These are phyloP conservation scores for Bibio marci DNA, from an alignment of 2,888 invertebrate genomes.

Conservation along the genomic window DNA sequence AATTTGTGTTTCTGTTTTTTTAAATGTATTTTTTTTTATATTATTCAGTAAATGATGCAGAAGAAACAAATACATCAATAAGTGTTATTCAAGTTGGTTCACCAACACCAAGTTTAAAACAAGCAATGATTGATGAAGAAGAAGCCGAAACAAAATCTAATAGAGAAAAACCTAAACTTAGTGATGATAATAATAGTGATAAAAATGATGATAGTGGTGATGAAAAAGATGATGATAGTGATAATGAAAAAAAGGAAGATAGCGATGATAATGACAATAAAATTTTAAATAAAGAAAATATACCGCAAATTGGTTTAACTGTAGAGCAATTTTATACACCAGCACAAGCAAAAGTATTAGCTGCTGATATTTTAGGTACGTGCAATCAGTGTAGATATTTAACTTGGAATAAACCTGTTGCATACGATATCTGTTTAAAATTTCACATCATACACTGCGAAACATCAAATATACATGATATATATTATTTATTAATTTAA, in stretches of 20 bases:
- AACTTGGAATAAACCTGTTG: no score
- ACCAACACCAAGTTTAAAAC: slow-evolving; percentile 27
- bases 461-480: no score
- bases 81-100: slow-evolving; percentile 41
- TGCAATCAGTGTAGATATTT: no score
- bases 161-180: slow-evolving; percentile 8
- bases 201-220: slow-evolving; percentile 35
- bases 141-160: slow-evolving; percentile 8
- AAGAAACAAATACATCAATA: slow-evolving; percentile 37
- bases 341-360: slow-evolving; percentile 26
- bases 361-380: slow-evolving; percentile 31
- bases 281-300: slow-evolving; percentile 13
- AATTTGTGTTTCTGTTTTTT: neutral
- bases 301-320: slow-evolving; percentile 42
- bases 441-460: no score
- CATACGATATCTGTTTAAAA: no score
- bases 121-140: slow-evolving; percentile 19
- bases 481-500: no score
- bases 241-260: slow-evolving; percentile 20
- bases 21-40: neutral
- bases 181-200: slow-evolving; percentile 14
- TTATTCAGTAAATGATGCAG: slow-evolving; percentile 1
- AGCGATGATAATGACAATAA: slow-evolving; percentile 36
- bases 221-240: slow-evolving; percentile 29
- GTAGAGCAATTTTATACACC: slow-evolving; percentile 46